These are phyloP conservation scores for Deroplatys truncata DNA, from an alignment of 2,888 invertebrate genomes.

Conservation along the genomic window DNA sequence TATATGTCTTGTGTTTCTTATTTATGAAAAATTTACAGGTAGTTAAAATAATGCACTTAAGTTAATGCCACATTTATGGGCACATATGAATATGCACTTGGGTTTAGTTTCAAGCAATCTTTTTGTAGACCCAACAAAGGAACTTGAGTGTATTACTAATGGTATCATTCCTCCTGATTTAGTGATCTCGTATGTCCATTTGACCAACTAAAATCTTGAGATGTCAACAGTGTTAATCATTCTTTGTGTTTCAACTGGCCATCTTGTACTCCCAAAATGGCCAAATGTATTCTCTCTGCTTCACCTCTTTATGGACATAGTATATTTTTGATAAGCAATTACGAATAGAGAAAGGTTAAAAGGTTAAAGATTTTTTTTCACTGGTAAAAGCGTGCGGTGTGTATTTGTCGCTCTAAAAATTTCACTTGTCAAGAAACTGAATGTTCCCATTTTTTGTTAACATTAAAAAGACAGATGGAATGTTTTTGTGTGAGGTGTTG, in stretches of 20 bases:
- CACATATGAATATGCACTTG: neutral
- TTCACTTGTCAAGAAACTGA: neutral
- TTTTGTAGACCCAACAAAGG: neutral
- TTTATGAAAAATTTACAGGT: constrained; percentile 88
- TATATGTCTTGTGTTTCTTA: constrained; percentile 95
- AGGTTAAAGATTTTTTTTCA: neutral
- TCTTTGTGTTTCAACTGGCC: neutral
- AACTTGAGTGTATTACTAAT: neutral
- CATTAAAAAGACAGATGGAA: neutral
- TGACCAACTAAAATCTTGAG: neutral
- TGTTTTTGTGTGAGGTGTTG: neutral
- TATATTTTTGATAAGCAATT: neutral
- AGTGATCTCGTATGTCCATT: neutral
- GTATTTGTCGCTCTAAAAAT: neutral
- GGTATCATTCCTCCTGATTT: neutral
- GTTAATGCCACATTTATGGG: neutral
- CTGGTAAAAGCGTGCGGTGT: neutral
- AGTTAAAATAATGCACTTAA: constrained; percentile 8
- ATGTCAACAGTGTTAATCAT: too few species aligned
- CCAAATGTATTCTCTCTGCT: neutral
- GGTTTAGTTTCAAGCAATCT: too few species aligned
- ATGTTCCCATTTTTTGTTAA: neutral
- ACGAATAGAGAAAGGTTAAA: neutral
- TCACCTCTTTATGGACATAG: neutral
- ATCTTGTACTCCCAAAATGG: neutral